These are phyloP conservation scores for Hoplias malabaricus DNA, from an alignment of 2,113 vertebrate species.

Conservation along the genomic window DNA sequence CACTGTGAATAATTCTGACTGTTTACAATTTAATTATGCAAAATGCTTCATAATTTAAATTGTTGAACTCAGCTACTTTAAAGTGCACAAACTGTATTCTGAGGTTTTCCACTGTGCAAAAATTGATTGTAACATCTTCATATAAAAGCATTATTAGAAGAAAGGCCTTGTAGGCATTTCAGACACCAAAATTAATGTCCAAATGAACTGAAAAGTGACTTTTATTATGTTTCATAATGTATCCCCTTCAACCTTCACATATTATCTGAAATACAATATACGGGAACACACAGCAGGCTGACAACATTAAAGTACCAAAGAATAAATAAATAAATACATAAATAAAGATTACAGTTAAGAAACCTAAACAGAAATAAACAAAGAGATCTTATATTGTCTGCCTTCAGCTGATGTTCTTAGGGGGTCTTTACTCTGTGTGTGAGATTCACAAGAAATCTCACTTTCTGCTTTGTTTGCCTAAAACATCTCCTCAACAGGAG, in stretches of 20 bases:
- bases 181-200: no score
- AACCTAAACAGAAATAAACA: background rate
- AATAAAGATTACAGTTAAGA: background rate
- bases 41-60: no score
- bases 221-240: no score
- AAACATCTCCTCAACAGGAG: background rate
- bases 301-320: background rate
- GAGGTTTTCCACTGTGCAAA: no score
- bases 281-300: background rate
- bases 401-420: background rate
- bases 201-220: background rate
- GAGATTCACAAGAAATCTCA: background rate
- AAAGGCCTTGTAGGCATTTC: no score
- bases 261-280: background rate
- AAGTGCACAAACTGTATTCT: no score
- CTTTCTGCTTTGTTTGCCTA: background rate
- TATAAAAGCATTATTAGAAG: no score
- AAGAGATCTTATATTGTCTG: background rate
- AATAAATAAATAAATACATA: background rate
- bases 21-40: no score
- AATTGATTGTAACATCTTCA: no score
- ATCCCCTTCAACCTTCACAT: no score
- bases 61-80: no score
- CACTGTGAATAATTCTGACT: no score
- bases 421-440: background rate